Conservation (phyloP, 2,797 vertebrate genomes). For the Harpagifer antarcticus region DNA sequence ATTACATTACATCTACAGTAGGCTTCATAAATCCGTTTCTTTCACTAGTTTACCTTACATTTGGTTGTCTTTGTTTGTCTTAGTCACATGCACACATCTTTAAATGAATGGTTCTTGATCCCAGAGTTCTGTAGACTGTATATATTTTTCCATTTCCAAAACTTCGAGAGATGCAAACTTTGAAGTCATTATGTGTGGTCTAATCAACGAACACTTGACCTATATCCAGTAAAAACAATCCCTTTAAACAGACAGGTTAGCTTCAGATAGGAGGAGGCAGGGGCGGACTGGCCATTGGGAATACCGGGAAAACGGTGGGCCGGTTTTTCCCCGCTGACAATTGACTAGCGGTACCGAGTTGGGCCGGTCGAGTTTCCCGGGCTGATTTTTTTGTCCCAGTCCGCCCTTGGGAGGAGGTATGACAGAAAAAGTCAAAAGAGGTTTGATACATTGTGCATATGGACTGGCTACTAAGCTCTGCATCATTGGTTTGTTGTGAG, state of each 20-base stretch:
- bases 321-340: no score
- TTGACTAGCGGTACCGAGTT: no score
- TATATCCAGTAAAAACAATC: neutral
- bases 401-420: neutral
- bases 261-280: neutral
- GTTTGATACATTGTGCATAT: neutral
- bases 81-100: no score
- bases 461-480: slow-evolving; percentile 11
- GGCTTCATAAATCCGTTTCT: neutral
- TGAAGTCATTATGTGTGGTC: neutral
- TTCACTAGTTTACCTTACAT: neutral
- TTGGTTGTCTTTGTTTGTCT: neutral
- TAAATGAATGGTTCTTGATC: no score
- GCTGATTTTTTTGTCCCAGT: no score
- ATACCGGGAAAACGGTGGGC: no score
- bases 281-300: no score
- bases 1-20: neutral
- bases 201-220: neutral
- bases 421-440: neutral
- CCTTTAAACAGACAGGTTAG: no score
- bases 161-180: neutral
- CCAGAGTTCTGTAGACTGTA: no score
- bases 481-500: slow-evolving; percentile 38
- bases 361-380: no score
- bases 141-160: no score